These are phyloP conservation scores for Metalampra italica DNA, from an alignment of 2,888 invertebrate genomes.

Conservation along the genomic window DNA sequence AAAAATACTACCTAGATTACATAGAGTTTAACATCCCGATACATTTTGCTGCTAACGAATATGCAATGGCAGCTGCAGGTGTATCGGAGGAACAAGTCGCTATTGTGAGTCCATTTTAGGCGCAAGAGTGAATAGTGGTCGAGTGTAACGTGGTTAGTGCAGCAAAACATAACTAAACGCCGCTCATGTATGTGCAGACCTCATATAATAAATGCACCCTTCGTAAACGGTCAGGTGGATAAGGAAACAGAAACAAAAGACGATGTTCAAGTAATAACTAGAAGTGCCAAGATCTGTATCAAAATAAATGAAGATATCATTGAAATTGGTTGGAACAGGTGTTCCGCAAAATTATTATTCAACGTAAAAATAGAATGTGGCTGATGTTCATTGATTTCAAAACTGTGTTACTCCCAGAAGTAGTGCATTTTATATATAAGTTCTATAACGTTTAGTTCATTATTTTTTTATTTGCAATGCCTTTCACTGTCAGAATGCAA, in stretches of 20 bases:
- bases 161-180: conserved; percentile 52
- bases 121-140: conserved; percentile 60
- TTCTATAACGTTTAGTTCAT: too few species aligned
- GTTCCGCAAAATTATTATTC: neutral
- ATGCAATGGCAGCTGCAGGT: conserved; percentile 56
- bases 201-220: conserved; percentile 77
- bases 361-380: too few species aligned
- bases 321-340: conserved; percentile 1
- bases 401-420: neutral
- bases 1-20: conserved; percentile 2
- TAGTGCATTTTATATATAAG: too few species aligned
- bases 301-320: neutral
- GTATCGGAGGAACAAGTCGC: conserved; percentile 69
- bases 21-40: conserved; percentile 48
- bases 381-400: neutral
- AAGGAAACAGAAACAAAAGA: conserved; percentile 46
- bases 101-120: conserved; percentile 76
- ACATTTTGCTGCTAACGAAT: conserved; percentile 57
- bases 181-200: conserved; percentile 31
- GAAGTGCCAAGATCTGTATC: conserved; percentile 8
- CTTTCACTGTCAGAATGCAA: too few species aligned
- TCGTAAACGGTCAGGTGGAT: conserved; percentile 63
- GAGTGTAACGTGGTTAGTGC: conserved; percentile 42
- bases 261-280: conserved; percentile 16
- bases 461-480: too few species aligned